A percentile compares a stretch with the other conserved stretches of the same genome.
Evolutionary conservation across 2,797 vertebrate genomes (phyloP).

Genomic region (Lepilemur ruficaudatus): DNA sequence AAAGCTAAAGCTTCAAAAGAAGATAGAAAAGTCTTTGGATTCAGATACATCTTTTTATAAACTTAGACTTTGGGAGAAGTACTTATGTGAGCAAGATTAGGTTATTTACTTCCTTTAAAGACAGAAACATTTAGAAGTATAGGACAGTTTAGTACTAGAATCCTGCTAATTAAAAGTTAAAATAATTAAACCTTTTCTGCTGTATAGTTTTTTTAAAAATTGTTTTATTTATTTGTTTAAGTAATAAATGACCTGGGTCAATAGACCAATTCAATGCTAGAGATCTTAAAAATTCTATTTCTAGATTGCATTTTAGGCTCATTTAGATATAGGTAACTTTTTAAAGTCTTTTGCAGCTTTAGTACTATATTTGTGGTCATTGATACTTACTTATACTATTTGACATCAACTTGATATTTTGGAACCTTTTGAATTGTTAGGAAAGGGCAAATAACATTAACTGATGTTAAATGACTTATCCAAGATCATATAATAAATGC

Average conservation of each 20-base stretch:
- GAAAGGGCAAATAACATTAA: neutral
- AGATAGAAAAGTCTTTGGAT: neutral
- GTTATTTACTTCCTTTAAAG: neutral
- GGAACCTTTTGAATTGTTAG: neutral
- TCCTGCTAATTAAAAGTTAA: neutral
- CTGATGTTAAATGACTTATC: neutral
- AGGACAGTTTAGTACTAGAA: neutral
- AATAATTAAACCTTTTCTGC: neutral
- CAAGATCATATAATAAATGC: neutral
- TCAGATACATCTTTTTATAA: neutral
- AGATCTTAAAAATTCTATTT: neutral
- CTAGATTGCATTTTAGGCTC: neutral
- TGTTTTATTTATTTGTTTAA: neutral
- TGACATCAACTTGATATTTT: neutral
- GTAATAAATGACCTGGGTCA: neutral
- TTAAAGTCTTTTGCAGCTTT: neutral
- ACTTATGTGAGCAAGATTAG: neutral
- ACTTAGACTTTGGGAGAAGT: neutral
- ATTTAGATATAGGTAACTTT: neutral
- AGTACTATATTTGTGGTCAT: neutral
- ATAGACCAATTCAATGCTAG: neutral
- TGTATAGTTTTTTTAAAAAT: neutral
- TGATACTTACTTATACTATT: neutral
- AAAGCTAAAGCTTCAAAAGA: conserved; percentile 11
- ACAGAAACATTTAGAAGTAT: neutral